Evolutionary conservation across 1,140 invertebrate species (phyloP), one percentile per base, ranked within the genome.

Genomic region (Adelges cooleyi): DNA sequence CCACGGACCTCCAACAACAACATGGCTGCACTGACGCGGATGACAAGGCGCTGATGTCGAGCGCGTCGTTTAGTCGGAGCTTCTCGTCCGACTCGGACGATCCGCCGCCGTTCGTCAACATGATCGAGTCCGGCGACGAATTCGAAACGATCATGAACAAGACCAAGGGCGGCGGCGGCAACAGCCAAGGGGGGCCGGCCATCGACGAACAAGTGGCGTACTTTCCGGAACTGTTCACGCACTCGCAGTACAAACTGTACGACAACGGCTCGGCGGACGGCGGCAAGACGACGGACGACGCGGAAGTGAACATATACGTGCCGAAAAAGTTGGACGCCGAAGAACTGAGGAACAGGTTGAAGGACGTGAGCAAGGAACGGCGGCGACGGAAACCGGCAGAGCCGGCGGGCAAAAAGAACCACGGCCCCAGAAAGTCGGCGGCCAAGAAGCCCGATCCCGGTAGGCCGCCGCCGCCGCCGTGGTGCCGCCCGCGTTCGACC

Each of bases 121-220:
- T 62, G 0, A 48, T 46, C 2, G 56, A 62, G 2, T 62, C 56
- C 2, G 56, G 40, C 8, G 40, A 62, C 3, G 56, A 62, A 8
- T 44, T 62, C 17, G 27, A 48, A 3, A 62, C 42, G 13, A 62
- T 62, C 11, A 46, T 62, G 40, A 33, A 33, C 29, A 33, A 11
- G 29, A 11, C 11, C 11, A 33, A 33, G 11, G 29, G 11, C 5
- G 11, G 29, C 5, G 17, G 46, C 5, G 13, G 56, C 3, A 62
- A 62, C 10, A 18, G 13, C 0, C 42, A 22, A 2, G 20, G 22
- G 1, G 17, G 25, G 0, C 23, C 42, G 18, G 56, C 42, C 13
- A 62, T 62, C 17, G 56, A 62, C 17, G 56, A 62, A 13, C 56
- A 62, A 2, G 56, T 62, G 11, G 44, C 38, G 17, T 46, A 62